phyloP scores from a whole-genome alignment of 2,797 vertebrate genomes.

The Vultur gryphus region DNA sequence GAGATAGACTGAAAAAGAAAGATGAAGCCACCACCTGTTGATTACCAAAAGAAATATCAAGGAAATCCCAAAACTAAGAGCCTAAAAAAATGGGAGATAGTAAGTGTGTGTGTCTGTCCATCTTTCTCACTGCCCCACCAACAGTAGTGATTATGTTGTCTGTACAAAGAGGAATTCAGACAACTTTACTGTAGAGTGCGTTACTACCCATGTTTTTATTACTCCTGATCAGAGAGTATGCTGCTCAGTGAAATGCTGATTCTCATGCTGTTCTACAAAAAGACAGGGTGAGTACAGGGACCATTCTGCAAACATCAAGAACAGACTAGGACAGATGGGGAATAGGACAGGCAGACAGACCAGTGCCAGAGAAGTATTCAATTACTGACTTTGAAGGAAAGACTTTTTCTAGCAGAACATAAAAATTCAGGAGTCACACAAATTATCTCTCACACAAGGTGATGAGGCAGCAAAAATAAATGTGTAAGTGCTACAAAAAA shows the following conservation, averaged over 20 bases:
- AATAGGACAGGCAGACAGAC: background rate
- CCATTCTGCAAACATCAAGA: background rate
- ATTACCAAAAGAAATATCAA: background rate
- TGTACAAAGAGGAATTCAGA: background rate
- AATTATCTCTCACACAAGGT: background rate
- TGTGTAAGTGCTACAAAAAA: background rate
- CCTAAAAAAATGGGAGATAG: background rate
- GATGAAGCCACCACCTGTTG: background rate
- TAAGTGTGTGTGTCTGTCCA: no score
- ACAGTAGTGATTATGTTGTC: background rate
- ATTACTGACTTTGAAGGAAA: background rate
- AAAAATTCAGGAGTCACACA: background rate
- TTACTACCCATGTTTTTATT: background rate
- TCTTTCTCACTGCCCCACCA: background rate
- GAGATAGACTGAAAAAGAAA: background rate
- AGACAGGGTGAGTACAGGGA: background rate
- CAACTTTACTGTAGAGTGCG: background rate
- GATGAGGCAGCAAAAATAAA: background rate
- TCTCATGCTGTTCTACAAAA: background rate
- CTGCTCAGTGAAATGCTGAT: background rate
- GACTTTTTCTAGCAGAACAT: background rate
- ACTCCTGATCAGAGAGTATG: background rate
- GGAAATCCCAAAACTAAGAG: background rate
- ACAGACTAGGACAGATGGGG: background rate
- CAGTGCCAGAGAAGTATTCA: background rate